Conservation (phyloP, 2,113 vertebrate genomes). For the Miniopterus natalensis region DNA sequence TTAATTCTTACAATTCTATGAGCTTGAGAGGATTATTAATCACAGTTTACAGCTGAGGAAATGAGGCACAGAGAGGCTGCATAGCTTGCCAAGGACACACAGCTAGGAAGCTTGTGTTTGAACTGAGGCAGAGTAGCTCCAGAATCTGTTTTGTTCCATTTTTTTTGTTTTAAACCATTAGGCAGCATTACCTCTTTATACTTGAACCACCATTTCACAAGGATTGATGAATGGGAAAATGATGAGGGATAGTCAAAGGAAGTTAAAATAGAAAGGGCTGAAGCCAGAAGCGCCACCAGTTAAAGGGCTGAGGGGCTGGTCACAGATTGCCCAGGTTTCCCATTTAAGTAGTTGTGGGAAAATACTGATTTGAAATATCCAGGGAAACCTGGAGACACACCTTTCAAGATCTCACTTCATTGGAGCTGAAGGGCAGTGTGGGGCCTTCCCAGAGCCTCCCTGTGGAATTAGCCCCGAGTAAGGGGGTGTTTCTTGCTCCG, state of each 20-base stretch:
- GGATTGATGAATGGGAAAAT: background rate
- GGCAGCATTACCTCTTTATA: background rate
- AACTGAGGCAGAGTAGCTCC: background rate
- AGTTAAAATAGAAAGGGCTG: background rate
- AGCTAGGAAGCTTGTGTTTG: background rate
- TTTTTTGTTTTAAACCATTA: background rate
- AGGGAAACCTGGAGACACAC: background rate
- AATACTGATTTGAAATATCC: background rate
- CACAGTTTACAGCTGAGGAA: background rate
- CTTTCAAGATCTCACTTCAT: background rate
- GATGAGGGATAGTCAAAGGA: background rate
- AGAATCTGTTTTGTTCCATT: background rate
- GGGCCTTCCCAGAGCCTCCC: background rate
- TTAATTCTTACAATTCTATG: background rate
- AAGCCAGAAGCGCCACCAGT: background rate
- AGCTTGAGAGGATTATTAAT: background rate
- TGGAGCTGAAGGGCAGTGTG: background rate
- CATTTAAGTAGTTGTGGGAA: background rate
- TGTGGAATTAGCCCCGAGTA: background rate
- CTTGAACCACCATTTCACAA: background rate
- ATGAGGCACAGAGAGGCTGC: slow-evolving; percentile 42
- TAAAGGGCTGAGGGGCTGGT: background rate
- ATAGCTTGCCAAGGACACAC: background rate
- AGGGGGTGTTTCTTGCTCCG: background rate
- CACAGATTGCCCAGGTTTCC: background rate